Conservation (phyloP, 2,797 vertebrate genomes). For the Chelidonichthys spinosus region DNA sequence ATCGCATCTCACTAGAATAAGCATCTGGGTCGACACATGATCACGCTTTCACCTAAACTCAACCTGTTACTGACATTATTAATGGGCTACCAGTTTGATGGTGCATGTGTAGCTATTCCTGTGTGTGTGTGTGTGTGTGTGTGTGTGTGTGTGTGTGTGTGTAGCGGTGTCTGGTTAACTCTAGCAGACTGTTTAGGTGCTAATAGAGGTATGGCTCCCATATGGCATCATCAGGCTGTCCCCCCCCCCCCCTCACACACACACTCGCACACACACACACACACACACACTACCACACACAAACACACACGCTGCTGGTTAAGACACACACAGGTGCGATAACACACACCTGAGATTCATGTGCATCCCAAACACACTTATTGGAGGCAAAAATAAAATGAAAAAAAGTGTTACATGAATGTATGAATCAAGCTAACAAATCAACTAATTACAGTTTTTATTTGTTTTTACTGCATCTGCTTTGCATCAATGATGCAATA, state of each 20-base stretch:
- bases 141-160: conserved; percentile 29
- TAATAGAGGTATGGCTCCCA: conserved; percentile 77
- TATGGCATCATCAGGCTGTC: conserved; percentile 72
- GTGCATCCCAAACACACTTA: conserved; percentile 8
- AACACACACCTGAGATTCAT: background rate
- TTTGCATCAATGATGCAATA: conserved; percentile 5
- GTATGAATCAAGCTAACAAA: background rate
- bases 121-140: conserved; percentile 18
- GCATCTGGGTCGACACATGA: background rate
- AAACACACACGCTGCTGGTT: conserved; percentile 27
- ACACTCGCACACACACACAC: conserved; percentile 4
- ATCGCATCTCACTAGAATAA: background rate
- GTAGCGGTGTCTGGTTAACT: conserved; percentile 27
- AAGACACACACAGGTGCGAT: conserved; percentile 18
- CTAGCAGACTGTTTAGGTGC: conserved; percentile 68
- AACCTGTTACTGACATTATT: conserved; percentile 21
- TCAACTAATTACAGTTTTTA: background rate
- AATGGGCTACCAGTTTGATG: conserved; percentile 25
- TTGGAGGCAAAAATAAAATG: background rate
- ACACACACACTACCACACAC: background rate
- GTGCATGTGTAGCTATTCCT: conserved; percentile 6
- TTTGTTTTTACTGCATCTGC: background rate
- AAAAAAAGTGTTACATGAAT: background rate
- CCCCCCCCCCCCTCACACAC: conserved; percentile 11
- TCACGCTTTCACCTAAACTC: conserved; percentile 12